These are phyloP conservation scores for Sceliomorpha sp. DNA, from an alignment of 2,888 invertebrate species.

Conservation along the genomic window DNA sequence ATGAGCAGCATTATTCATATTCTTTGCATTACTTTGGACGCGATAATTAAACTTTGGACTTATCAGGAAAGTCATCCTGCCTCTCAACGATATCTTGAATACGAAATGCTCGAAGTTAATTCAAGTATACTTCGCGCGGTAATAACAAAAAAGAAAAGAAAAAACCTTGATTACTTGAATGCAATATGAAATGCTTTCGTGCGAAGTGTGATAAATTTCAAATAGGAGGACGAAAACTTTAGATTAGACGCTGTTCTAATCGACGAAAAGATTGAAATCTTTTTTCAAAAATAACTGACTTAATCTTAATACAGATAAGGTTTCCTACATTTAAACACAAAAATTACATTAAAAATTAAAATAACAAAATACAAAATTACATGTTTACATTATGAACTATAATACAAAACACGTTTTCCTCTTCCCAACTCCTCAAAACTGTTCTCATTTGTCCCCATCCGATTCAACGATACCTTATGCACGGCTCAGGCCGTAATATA, in stretches of 20 bases:
- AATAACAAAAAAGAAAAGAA: neutral
- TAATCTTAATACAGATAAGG: too few relatives aligned
- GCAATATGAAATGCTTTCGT: too few relatives aligned
- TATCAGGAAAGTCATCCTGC: slow-evolving; percentile 22
- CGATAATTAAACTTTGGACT: slow-evolving; percentile 44
- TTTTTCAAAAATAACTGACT: too few relatives aligned
- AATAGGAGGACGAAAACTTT: neutral
- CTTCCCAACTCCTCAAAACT: slow-evolving; percentile 14
- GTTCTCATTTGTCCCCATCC: slow-evolving; percentile 24
- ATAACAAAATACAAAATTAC: too few relatives aligned
- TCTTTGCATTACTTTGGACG: slow-evolving; percentile 21
- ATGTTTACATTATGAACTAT: too few relatives aligned
- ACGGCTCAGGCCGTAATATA: slow-evolving; percentile 27
- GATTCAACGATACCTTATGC: slow-evolving; percentile 30
- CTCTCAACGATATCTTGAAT: slow-evolving; percentile 39
- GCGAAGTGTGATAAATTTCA: too few relatives aligned
- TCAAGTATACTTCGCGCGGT: neutral
- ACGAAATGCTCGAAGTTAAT: slow-evolving; percentile 25
- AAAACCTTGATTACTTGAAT: too few relatives aligned
- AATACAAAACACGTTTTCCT: slow-evolving; percentile 28
- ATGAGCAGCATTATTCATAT: slow-evolving; percentile 39
- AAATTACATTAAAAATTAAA: too few relatives aligned
- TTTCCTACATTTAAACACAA: too few relatives aligned
- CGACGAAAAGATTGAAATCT: slow-evolving; percentile 2
- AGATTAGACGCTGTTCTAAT: too few relatives aligned